Evolutionary conservation across 2,888 invertebrate genomes (phyloP), one percentile per base, ranked within the genome.

Genomic region (Imbricaverruca yamaguchii): DNA sequence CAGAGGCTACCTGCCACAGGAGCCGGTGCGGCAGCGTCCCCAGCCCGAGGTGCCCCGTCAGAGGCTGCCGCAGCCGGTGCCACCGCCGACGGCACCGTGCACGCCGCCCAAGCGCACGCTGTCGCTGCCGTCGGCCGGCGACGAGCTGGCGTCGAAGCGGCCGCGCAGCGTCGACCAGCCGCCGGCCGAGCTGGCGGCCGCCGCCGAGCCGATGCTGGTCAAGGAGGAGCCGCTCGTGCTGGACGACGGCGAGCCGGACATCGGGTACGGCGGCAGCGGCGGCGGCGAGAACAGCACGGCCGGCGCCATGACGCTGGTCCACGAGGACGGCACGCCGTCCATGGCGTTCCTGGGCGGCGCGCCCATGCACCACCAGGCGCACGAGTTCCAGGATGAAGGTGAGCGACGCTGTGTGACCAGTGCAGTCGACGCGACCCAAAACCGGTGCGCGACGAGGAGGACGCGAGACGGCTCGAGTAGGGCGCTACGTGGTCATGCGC

Each of bases 191-290:
- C 12, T 15, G 74, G 39, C 53, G 74, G 74, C 55, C 53, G 74
- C 9, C 53, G 21, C 53, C 21, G 74, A 74, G 74, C 53, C 74
- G 21, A 0, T 74, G 53, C 55, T 21, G 18, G 74, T 74, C 7
- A 74, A 74, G 74, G 53, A 74, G 74, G 74, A 74, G 74, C 74
- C 74, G 74, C 53, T 74, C 21, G 74, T 55, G 74, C 53, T 74
- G 53, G 74, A 74, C 10, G 74, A 74, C 55, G 74, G 53, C 18
- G 74, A 74, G 4, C 4, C 4, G 12, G 69, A 69, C 39, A 39
- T 39, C 69, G 6, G 7, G 7, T 74, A 74, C 53, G 39, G 39
- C 39, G 39, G n/a, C 12, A n/a, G 63, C 21, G 23, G 23, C 6
- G 67, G 67, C 25, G 74, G 55, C 21, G 74, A 74, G 53, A 74